Evolutionary conservation across 2,888 invertebrate genomes (phyloP).

Genomic region (Mimachlamys varia): DNA sequence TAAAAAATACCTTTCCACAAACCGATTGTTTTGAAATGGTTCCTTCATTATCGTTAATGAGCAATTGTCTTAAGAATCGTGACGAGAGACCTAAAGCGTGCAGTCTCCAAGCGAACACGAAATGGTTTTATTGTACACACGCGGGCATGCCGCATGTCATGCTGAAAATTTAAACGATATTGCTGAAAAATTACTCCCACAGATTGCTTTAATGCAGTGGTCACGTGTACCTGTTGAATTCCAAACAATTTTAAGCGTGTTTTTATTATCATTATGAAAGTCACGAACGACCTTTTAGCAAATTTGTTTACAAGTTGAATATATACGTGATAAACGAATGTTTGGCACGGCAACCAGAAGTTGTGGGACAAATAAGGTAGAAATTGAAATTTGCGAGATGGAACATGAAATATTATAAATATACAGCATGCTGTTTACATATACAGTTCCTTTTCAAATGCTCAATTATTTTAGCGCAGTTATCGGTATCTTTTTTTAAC

Average conservation of each 20-base stretch:
- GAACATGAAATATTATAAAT: neutral
- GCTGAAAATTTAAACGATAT: constrained; percentile 1
- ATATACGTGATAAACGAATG: neutral
- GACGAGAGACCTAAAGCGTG: constrained; percentile 1
- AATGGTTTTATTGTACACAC: neutral
- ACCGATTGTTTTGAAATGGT: constrained; percentile 32
- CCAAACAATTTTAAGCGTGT: neutral
- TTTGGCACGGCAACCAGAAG: neutral
- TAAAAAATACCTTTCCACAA: neutral
- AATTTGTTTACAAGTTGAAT: neutral
- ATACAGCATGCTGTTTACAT: neutral
- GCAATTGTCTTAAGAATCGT: constrained; percentile 26
- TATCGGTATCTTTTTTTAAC: neutral
- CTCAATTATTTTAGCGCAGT: neutral
- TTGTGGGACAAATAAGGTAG: neutral
- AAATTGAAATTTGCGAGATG: neutral
- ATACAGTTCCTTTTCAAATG: neutral
- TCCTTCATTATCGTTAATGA: neutral
- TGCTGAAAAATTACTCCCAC: neutral
- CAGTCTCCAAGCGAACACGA: neutral
- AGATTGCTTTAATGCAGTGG: neutral
- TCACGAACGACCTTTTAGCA: neutral
- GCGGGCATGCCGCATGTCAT: neutral
- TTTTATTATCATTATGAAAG: neutral
- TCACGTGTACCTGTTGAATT: neutral